Conservation (phyloP, 1,140 invertebrate genomes). For the Mya arenaria region DNA sequence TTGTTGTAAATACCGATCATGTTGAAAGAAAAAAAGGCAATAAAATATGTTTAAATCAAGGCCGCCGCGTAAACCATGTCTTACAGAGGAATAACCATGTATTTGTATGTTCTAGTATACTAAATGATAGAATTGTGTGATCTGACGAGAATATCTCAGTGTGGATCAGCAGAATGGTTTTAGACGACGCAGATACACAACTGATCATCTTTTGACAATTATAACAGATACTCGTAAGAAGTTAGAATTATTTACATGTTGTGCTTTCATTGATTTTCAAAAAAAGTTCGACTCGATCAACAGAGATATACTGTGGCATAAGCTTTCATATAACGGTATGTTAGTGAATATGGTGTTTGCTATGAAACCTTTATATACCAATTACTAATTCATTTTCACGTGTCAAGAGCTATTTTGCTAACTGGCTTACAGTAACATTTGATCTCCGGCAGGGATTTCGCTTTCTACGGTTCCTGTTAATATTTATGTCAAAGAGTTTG, state of each 20-base stretch:
- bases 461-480: background rate
- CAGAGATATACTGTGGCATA: conserved; percentile 13
- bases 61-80: conserved; percentile 28
- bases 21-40: too few relatives aligned
- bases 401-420: background rate
- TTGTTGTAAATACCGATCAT: too few relatives aligned
- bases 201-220: conserved; percentile 35
- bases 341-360: conserved; percentile 2
- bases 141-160: background rate
- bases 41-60: too few relatives aligned
- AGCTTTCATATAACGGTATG: background rate
- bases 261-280: conserved; percentile 31
- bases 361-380: background rate
- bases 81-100: conserved; percentile 29
- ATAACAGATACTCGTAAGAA: conserved; percentile 36
- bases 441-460: background rate
- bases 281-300: conserved; percentile 7
- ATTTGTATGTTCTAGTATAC: conserved; percentile 25
- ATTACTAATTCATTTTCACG: background rate
- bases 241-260: background rate
- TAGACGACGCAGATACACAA: background rate
- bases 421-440: background rate
- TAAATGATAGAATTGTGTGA: conserved; percentile 32
- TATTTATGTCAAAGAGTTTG: background rate
- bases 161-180: conserved; percentile 53